These are phyloP conservation scores for Blera fallax DNA, from an alignment of 2,888 invertebrate species.

Conservation along the genomic window DNA sequence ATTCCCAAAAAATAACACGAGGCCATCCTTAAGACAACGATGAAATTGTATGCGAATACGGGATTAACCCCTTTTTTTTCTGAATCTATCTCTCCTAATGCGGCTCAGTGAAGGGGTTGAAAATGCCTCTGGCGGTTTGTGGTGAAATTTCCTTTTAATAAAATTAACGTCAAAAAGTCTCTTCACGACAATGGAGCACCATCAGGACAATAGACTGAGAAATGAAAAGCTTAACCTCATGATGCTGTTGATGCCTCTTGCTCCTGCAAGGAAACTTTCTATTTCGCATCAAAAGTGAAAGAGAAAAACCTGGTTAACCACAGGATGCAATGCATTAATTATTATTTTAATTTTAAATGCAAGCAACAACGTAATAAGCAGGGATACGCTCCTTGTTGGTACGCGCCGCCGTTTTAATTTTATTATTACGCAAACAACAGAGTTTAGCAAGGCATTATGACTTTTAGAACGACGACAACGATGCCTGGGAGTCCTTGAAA, in stretches of 20 bases:
- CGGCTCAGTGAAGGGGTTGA: neutral
- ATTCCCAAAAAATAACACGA: conserved; percentile 2
- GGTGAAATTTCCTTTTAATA: conserved; percentile 36
- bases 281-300: too few species aligned
- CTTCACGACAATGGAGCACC: conserved; percentile 7
- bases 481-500: conserved; percentile 15
- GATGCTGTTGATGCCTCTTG: conserved; percentile 17
- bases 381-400: neutral
- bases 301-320: neutral
- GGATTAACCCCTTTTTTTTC: conserved; percentile 35
- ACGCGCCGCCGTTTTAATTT: conserved; percentile 9
- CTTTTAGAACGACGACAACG: neutral
- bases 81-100: conserved; percentile 21
- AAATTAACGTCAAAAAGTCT: conserved; percentile 44
- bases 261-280: conserved; percentile 12
- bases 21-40: neutral
- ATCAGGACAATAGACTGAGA: conserved; percentile 2
- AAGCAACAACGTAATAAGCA: conserved; percentile 19
- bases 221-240: neutral
- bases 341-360: conserved; percentile 29
- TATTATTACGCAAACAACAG: neutral
- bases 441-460: neutral
- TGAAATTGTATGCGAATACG: conserved; percentile 9
- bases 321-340: conserved; percentile 15
- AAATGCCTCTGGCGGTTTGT: conserved; percentile 19